Base-by-base conservation (phyloP, 2,113 vertebrate species). In the Arenaria interpres region DNA sequence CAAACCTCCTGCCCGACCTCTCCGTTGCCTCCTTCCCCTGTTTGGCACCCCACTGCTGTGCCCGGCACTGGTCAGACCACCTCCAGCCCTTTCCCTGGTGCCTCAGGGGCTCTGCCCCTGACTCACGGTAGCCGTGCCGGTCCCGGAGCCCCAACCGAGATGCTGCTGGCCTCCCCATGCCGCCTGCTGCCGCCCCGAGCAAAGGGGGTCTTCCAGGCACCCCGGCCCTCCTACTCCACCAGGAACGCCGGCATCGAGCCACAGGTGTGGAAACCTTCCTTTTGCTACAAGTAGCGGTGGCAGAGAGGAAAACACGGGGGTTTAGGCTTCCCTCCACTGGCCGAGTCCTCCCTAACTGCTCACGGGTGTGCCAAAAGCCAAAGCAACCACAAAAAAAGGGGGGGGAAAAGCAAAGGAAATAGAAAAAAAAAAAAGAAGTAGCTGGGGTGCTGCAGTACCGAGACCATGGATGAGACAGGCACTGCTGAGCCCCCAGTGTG, bases 191-290 rank as follows among this genome's bases (percentile, higher is more conserved):
- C 99, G 3, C 98, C 99, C 14, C 97, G 98, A 54, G 98, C 95
- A 6, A 98, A 98, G 94, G 93, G 88, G 3, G 96, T 91, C 33
- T 90, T 98, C 91, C 99, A 99, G 94, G 98, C 99, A 18, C 99
- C 99, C 33, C 98, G 99, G 83, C 99, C 99, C 30, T 99, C 98
- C 32, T 99, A 99, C 98, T 99, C 99, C 91, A 98, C 99, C 92
- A 98, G 98, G 97, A 99, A 98, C 14, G 99, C 98, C 10, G 99
- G 99, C 76, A 99, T 99, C 71, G 98, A 98, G 96, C 98, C 99
- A 12, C 99, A 99, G 99, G 99, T 99, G 99, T 99, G 99, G 99
- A 99, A 98, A 97, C 99, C 99, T 93, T 98, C 98, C 95, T 98
- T 98, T 95, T 99, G 98, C 89, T 98, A 98, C 97, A 99, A 99